phyloP scores from a whole-genome alignment of 2,113 vertebrate genomes.

The Elephantulus edwardii region DNA sequence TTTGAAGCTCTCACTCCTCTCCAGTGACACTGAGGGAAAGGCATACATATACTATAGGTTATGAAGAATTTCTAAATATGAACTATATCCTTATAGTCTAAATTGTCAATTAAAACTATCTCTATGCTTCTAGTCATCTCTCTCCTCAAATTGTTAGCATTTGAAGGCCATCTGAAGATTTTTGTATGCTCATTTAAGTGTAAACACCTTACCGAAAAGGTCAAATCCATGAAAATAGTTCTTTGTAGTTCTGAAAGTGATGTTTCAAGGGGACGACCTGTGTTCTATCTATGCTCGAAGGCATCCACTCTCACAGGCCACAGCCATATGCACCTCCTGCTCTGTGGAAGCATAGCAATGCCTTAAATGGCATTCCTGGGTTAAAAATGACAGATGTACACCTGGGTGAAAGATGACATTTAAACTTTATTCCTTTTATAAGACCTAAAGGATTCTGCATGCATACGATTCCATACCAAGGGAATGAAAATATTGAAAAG shows the following conservation, averaged over 20 bases:
- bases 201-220: slow-evolving; percentile 15
- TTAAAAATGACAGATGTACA: not conserved
- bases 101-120: slow-evolving; percentile 9
- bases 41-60: slow-evolving; percentile 24
- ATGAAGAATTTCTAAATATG: slow-evolving; percentile 27
- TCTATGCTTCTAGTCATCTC: not conserved
- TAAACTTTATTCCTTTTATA: not conserved
- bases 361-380: not conserved
- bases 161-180: not conserved
- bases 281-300: not conserved
- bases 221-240: not conserved
- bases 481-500: no score
- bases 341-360: not conserved
- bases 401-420: not conserved
- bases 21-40: slow-evolving; percentile 46
- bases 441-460: slow-evolving; percentile 40
- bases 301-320: no score
- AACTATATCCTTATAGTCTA: slow-evolving; percentile 13
- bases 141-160: slow-evolving; percentile 8
- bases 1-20: slow-evolving; percentile 63
- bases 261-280: not conserved
- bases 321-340: accelerated
- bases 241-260: not conserved
- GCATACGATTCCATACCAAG: no score
- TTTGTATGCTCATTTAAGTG: slow-evolving; percentile 27